Evolutionary conservation across 1,140 invertebrate genomes (phyloP).

Genomic region (Globodera rostochiensis): DNA sequence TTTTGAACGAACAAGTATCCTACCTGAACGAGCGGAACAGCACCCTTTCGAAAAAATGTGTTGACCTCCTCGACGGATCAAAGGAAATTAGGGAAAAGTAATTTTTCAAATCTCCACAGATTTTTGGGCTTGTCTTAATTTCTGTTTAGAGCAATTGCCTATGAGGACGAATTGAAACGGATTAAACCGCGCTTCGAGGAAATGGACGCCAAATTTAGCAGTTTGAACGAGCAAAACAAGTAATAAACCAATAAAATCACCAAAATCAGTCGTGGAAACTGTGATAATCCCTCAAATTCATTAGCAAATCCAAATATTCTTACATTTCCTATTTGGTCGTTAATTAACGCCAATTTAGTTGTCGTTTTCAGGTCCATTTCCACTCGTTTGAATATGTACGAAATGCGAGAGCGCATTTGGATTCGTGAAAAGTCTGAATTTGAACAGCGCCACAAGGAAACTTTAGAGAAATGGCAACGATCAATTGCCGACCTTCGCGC

Average conservation of each 20-base stretch:
- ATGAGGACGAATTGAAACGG: constrained; percentile 35
- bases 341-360: constrained; percentile 11
- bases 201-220: constrained; percentile 29
- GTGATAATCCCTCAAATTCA: no score
- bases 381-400: constrained; percentile 30
- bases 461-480: constrained; percentile 16
- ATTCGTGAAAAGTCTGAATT: constrained; percentile 31
- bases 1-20: constrained; percentile 31
- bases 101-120: background rate
- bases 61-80: constrained; percentile 31
- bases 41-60: constrained; percentile 37
- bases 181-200: constrained; percentile 30
- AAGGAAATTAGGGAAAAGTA: constrained; percentile 30
- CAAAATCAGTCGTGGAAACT: no score
- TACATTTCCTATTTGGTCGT: background rate
- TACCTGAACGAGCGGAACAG: constrained; percentile 34
- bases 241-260: background rate
- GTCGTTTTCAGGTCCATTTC: constrained; percentile 24
- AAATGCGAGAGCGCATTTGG: constrained; percentile 31
- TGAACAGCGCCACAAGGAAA: constrained; percentile 29
- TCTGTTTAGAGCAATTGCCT: constrained; percentile 24
- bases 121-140: background rate
- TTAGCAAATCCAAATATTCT: no score
- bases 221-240: constrained; percentile 27
- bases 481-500: constrained; percentile 7